phyloP scores from a whole-genome alignment of 2,113 vertebrate genomes.

The Sprattus sprattus region DNA sequence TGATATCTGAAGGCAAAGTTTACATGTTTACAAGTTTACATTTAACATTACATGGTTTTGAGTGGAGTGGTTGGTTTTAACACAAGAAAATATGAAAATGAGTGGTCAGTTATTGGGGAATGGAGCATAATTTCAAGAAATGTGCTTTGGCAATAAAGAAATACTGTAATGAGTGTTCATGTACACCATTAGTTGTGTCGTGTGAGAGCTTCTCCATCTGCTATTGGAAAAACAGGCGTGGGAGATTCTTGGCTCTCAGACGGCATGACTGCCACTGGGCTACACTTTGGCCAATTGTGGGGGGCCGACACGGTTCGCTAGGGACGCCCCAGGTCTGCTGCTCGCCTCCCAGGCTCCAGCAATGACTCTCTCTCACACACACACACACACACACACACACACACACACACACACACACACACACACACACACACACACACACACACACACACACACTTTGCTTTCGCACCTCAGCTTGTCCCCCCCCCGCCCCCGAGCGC shows the following conservation, averaged over 20 bases:
- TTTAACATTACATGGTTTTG: no score
- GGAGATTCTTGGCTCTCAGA: neutral
- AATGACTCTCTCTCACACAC: slow-evolving; percentile 23
- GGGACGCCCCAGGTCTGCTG: neutral
- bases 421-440: neutral
- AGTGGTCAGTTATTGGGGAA: no score
- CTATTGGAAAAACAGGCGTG: neutral
- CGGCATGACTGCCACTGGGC: neutral
- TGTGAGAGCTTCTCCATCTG: neutral
- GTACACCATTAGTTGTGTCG: neutral
- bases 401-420: slow-evolving; percentile 3
- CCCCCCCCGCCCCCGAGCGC: neutral
- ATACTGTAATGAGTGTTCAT: neutral
- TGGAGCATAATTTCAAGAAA: no score
- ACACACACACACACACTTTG: neutral
- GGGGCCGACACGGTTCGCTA: neutral
- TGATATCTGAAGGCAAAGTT: no score
- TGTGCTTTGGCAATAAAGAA: no score
- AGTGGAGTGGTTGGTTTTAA: no score
- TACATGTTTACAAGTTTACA: no score
- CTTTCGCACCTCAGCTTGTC: neutral
- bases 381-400: neutral
- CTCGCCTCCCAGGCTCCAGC: slow-evolving; percentile 13
- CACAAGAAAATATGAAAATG: no score
- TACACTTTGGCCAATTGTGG: neutral